These are phyloP conservation scores for Cosmia trapezina DNA, from an alignment of 2,888 invertebrate genomes.

Conservation along the genomic window DNA sequence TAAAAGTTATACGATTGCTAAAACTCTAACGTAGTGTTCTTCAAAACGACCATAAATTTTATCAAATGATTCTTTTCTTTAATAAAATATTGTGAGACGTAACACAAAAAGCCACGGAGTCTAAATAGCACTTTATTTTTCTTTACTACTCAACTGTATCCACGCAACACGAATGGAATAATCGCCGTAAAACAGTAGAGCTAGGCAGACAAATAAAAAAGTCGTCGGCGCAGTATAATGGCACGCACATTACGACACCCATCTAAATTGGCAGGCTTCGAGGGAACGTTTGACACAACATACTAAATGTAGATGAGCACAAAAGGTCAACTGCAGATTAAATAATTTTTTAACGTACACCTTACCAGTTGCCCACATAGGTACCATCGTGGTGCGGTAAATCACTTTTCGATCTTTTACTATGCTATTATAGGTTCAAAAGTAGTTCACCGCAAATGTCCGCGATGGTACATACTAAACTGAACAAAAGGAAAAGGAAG, in stretches of 20 bases:
- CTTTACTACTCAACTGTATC: constrained; percentile 27
- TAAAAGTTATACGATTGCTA: neutral
- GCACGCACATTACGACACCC: constrained; percentile 27
- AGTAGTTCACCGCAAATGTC: no score
- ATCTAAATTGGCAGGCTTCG: constrained; percentile 24
- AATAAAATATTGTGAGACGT: constrained; percentile 18
- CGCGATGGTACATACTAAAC: no score
- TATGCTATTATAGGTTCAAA: no score
- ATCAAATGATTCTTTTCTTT: constrained; percentile 1
- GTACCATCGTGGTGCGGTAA: no score
- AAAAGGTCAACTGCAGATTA: constrained; percentile 15
- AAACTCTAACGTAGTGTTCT: neutral
- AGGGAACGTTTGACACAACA: neutral
- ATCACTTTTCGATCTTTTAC: no score
- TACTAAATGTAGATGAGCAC: neutral
- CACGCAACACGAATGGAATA: constrained; percentile 25
- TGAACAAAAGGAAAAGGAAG: neutral
- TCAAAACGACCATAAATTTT: neutral
- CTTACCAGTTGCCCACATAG: neutral
- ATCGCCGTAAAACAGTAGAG: constrained; percentile 39
- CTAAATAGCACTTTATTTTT: constrained; percentile 36
- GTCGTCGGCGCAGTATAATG: constrained; percentile 22
- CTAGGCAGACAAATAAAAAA: constrained; percentile 39
- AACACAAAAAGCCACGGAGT: constrained; percentile 22
- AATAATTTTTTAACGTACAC: neutral